These are phyloP conservation scores for Cheilinus undulatus DNA, from an alignment of 2,113 vertebrate species.

Conservation along the genomic window DNA sequence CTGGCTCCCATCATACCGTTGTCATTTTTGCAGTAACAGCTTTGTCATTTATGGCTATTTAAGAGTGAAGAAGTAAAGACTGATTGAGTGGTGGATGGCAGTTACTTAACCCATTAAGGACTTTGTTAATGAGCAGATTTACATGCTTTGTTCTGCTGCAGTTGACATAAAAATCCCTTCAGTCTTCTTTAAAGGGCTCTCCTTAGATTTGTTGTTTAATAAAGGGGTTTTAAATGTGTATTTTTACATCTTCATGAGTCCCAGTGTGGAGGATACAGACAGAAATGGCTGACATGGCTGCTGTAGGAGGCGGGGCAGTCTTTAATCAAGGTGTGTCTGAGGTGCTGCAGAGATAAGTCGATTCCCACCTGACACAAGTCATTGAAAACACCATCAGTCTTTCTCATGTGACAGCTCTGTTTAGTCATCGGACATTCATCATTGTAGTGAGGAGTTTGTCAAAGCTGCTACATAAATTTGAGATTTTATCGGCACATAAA, in stretches of 20 bases:
- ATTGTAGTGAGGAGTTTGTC: constrained; percentile 8
- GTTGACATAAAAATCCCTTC: neutral
- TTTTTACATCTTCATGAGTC: neutral
- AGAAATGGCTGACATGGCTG: neutral
- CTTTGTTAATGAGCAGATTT: neutral
- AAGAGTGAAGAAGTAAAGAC: neutral
- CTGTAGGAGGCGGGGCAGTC: neutral
- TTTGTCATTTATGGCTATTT: constrained; percentile 20
- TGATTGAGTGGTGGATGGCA: constrained; percentile 3
- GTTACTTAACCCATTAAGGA: neutral
- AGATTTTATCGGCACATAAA: neutral
- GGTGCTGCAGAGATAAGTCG: constrained; percentile 33
- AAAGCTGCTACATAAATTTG: neutral
- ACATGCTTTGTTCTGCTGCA: neutral
- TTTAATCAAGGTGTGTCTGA: constrained; percentile 21
- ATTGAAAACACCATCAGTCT: constrained; percentile 22
- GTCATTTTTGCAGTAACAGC: constrained; percentile 32
- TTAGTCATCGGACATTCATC: neutral
- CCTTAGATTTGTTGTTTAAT: neutral
- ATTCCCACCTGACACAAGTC: constrained; percentile 30
- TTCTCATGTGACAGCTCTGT: neutral
- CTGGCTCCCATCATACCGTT: constrained; percentile 23
- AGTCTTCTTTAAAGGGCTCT: neutral
- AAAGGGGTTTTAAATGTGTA: neutral
- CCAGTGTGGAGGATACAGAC: neutral